phyloP scores from a whole-genome alignment of 2,113 vertebrate genomes.

The Willisornis vidua region DNA sequence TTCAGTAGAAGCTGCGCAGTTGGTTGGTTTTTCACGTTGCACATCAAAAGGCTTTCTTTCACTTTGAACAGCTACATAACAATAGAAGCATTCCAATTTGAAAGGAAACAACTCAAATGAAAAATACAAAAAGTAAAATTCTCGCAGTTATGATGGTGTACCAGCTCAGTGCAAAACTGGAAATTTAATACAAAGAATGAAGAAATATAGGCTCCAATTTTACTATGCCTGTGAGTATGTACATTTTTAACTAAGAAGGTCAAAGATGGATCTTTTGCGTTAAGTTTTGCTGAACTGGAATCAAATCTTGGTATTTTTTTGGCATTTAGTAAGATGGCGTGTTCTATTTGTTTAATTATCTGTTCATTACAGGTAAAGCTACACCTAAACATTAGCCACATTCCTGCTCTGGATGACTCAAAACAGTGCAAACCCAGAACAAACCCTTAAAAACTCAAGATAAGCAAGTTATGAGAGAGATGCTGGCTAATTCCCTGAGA shows the following conservation, averaged over 20 bases:
- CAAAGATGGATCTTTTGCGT: not conserved
- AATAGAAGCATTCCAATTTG: constrained; percentile 8
- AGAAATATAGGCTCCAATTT: not conserved
- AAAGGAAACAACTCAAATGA: not conserved
- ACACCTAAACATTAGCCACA: not conserved
- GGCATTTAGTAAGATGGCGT: not conserved
- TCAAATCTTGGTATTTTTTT: not conserved
- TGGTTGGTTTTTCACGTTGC: constrained; percentile 93
- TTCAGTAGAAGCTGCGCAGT: constrained; percentile 97
- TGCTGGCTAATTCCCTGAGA: not conserved
- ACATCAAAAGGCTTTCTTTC: constrained; percentile 96
- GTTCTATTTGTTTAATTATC: not conserved
- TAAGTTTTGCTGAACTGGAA: not conserved
- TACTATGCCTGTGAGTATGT: not conserved
- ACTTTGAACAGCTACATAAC: constrained; percentile 91
- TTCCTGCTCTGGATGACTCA: not conserved
- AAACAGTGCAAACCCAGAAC: not conserved
- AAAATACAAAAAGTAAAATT: not conserved
- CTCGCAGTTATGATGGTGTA: not conserved
- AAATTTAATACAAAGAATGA: not conserved
- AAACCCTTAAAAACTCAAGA: not conserved
- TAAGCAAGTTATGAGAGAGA: not conserved
- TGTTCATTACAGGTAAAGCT: not conserved
- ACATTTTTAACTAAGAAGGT: not conserved
- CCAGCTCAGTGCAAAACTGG: not conserved